A percentile compares a stretch with the other conserved stretches of the same genome.
Evolutionary conservation across 2,797 vertebrate genomes (phyloP).

Genomic region (Gobio occitaniae): DNA sequence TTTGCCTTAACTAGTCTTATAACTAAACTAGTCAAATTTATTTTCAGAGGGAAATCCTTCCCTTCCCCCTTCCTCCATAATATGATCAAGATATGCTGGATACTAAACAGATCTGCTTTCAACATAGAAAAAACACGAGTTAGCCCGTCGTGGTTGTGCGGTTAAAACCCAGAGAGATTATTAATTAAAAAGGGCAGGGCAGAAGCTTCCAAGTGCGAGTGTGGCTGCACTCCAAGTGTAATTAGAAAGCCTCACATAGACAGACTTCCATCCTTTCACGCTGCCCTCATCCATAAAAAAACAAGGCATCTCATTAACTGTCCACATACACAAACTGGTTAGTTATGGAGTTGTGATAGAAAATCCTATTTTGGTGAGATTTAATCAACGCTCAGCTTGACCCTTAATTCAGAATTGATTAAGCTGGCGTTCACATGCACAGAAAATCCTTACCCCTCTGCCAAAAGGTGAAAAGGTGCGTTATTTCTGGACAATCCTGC

Average conservation of each 20-base stretch:
- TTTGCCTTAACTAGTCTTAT: neutral
- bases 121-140: neutral
- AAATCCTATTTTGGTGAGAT: slow-evolving; percentile 28
- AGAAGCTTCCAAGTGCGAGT: neutral
- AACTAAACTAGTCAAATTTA: neutral
- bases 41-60: neutral
- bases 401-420: slow-evolving; percentile 35
- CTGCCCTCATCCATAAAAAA: neutral
- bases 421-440: neutral
- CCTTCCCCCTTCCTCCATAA: neutral
- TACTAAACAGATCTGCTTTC: neutral
- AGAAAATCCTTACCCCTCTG: slow-evolving; percentile 1
- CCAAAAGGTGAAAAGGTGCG: neutral
- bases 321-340: neutral
- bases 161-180: slow-evolving; percentile 24
- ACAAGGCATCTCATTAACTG: neutral
- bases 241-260: slow-evolving; percentile 35
- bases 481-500: slow-evolving; percentile 4
- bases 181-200: slow-evolving; percentile 36
- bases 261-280: slow-evolving; percentile 15
- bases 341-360: slow-evolving; percentile 3
- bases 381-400: slow-evolving; percentile 28
- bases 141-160: neutral
- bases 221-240: slow-evolving; percentile 27
- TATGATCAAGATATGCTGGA: neutral